phyloP scores from a whole-genome alignment of 2,113 vertebrate species.

The Porphyrio hochstetteri region DNA sequence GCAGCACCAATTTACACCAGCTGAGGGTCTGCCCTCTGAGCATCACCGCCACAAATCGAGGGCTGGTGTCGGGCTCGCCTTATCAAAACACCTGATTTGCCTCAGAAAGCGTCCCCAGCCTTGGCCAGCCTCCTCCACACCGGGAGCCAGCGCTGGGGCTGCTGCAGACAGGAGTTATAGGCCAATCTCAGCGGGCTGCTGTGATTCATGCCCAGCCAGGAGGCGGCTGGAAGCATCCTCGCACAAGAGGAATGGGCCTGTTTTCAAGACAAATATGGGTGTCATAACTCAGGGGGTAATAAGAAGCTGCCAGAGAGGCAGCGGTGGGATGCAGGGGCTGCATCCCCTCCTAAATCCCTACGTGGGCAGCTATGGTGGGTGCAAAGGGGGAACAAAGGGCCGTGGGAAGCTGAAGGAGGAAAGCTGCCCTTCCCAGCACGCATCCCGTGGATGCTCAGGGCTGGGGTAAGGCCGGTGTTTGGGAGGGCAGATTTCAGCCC shows the following conservation, averaged over 20 bases:
- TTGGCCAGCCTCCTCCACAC: background rate
- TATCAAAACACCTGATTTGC: background rate
- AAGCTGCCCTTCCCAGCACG: background rate
- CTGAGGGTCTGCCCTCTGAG: background rate
- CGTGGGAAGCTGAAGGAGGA: background rate
- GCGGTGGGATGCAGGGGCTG: slow-evolving; percentile 56
- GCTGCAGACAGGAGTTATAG: background rate
- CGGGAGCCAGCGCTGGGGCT: background rate
- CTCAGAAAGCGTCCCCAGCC: background rate
- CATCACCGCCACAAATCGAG: background rate
- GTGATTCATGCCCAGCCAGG: background rate
- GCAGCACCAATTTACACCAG: background rate
- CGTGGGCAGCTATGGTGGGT: background rate
- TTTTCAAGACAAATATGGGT: slow-evolving; percentile 27
- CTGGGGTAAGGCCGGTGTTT: background rate
- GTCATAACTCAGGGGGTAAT: slow-evolving; percentile 7
- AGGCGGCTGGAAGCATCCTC: background rate
- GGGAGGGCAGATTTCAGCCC: slow-evolving; percentile 41
- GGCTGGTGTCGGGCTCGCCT: background rate
- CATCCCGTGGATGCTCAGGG: background rate
- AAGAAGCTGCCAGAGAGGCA: slow-evolving; percentile 52
- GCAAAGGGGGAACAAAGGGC: background rate
- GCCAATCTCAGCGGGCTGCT: background rate
- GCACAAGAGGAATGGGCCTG: slow-evolving; percentile 46
- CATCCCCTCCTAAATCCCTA: slow-evolving; percentile 46